These are phyloP conservation scores for Felis chaus DNA, from an alignment of 2,113 vertebrate species.

Conservation along the genomic window DNA sequence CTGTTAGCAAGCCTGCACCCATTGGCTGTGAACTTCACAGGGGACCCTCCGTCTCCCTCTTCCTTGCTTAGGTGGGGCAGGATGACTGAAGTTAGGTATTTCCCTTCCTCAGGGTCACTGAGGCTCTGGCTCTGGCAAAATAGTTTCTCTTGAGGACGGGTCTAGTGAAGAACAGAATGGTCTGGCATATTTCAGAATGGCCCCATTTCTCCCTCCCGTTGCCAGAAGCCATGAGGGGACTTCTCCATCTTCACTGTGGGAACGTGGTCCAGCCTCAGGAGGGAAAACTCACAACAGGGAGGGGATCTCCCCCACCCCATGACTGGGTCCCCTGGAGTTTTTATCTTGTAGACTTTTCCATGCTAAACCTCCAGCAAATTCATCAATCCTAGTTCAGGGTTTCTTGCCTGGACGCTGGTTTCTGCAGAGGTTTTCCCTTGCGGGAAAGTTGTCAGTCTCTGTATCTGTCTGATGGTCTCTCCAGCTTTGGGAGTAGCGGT, in stretches of 20 bases:
- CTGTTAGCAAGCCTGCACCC: not conserved
- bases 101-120: not conserved
- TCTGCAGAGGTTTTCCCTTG: not conserved
- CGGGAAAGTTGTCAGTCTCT: not conserved
- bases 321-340: not conserved
- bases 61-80: not conserved
- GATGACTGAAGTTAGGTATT: not conserved
- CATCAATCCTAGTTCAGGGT: not conserved
- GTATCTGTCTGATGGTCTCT: not conserved
- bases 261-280: not conserved
- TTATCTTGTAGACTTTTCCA: not conserved
- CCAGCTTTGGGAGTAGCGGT: not conserved
- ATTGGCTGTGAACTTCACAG: not conserved
- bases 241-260: not conserved
- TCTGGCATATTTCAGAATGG: not conserved
- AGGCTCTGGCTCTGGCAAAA: not conserved
- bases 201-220: not conserved
- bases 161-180: not conserved
- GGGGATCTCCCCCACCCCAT: not conserved
- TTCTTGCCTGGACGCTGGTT: not conserved
- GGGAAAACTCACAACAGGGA: not conserved
- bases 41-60: not conserved
- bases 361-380: not conserved
- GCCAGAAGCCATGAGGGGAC: not conserved
- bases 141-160: not conserved